These are phyloP conservation scores for Hydrochoerus hydrochaeris DNA, from an alignment of 2,113 vertebrate genomes.

Conservation along the genomic window DNA sequence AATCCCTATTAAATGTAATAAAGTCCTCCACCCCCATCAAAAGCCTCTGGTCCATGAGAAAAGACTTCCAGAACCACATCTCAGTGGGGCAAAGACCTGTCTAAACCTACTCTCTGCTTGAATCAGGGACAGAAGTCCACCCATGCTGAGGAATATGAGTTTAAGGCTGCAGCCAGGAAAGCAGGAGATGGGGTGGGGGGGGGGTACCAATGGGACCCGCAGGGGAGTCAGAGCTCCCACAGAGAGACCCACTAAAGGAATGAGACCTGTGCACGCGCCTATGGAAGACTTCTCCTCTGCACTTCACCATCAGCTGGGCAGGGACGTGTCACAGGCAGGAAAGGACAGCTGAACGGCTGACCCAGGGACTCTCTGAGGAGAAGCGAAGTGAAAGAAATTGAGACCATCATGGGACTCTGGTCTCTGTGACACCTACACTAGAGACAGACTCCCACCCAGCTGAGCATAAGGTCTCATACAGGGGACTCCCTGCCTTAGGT, in stretches of 20 bases:
- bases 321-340: not conserved
- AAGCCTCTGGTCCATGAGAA: not conserved
- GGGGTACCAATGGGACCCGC: fast-evolving
- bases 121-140: not conserved
- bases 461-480: no score
- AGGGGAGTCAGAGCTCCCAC: no score
- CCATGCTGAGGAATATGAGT: not conserved
- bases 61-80: not conserved
- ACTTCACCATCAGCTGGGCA: no score
- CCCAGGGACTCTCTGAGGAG: not conserved
- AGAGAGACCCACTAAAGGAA: not conserved
- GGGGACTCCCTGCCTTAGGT: not conserved
- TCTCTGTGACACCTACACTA: not conserved
- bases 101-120: not conserved
- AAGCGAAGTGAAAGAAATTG: not conserved
- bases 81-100: not conserved
- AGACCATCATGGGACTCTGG: not conserved
- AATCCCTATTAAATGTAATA: not conserved
- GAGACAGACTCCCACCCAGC: not conserved
- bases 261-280: not conserved
- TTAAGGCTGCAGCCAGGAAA: not conserved
- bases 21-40: no score
- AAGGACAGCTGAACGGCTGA: not conserved
- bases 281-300: not conserved
- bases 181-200: not conserved